Evolutionary conservation across 2,888 invertebrate genomes (phyloP), one percentile per base, ranked within the genome.

Genomic region (Mylabris sibirica): DNA sequence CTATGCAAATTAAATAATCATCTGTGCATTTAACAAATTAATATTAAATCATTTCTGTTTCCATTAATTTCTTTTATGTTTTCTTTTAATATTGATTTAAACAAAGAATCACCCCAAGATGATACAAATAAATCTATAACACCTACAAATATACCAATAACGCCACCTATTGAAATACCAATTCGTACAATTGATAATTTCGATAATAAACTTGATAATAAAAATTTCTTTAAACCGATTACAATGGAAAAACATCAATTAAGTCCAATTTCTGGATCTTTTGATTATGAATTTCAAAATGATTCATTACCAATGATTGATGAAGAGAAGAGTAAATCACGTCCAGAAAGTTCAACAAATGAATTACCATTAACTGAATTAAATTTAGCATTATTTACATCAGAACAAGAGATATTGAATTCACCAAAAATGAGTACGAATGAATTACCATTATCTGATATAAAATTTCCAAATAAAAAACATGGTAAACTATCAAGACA

Each of bases 301-400:
- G 80, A 79, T 59, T 81, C 79, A 6, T 66, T 76, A 22, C 74
- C 77, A 11, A 64, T 73, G 3, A 70, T 61, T 41, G 60, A 69
- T 17, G 73, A 74, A 57, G 68, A 66, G 20, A 14, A 66, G 20
- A 14, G 49, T 3, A 65, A 65, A 61, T 73, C 75, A 38, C 84
- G 86, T 74, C 75, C 79, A 38, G 88, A 88, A 81, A 90, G 90
- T 64, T 88, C 90, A n/a, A 90, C 90, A 72, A 91, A 91, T 85
- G 91, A 91, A 84, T 84, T 91, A 78, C 91, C 91, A 67, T 83
- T 91, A 77, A 90, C 90, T 69, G 89, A 84, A 75, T 74, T 84
- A 35, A 85, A 85, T 77, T 74, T 85, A 64, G 83, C 83, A 12
- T 68, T 84, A 44, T 84, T 84, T 69, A 84, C 84, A 1, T 82